A percentile compares a stretch with the other conserved stretches of the same genome.
Evolutionary conservation across 1,140 invertebrate species (phyloP).

Genomic region (Globodera rostochiensis): DNA sequence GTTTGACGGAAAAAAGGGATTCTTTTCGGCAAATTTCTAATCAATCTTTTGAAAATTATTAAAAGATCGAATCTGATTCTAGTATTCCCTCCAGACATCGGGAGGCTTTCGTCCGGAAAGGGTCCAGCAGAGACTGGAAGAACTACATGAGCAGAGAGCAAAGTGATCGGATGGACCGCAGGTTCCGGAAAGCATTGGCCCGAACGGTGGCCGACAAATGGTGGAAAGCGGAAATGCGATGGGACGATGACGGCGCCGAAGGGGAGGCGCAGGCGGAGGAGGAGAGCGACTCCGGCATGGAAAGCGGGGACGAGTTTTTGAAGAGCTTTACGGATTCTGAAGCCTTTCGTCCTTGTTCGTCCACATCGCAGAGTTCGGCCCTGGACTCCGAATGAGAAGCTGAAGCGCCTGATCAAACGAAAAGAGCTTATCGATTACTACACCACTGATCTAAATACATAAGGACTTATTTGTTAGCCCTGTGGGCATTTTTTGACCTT

Average conservation of each 20-base stretch:
- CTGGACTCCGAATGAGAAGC: no score
- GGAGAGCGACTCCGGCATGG: conserved; percentile 21
- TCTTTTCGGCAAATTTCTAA: no score
- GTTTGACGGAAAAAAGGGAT: no score
- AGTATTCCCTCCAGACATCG: conserved; percentile 7
- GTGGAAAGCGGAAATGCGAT: conserved; percentile 53
- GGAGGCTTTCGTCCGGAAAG: conserved; percentile 65
- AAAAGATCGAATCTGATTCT: no score
- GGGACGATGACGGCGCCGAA: conserved; percentile 41
- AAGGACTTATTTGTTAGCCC: no score
- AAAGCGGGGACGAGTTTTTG: conserved; percentile 12
- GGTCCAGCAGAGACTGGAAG: conserved; percentile 67
- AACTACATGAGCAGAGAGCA: conserved; percentile 67
- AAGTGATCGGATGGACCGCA: conserved; percentile 59
- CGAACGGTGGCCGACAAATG: conserved; percentile 57
- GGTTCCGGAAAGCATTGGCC: conserved; percentile 44
- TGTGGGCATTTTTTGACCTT: no score
- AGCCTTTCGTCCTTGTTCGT: neutral
- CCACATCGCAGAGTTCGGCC: neutral
- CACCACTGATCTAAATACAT: no score
- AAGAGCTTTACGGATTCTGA: neutral
- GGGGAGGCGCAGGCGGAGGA: neutral
- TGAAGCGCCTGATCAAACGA: no score
- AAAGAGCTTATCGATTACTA: no score
- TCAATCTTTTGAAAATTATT: no score